Evolutionary conservation across 35 echinoderm and acorn worm genomes (phyloP), one percentile per base, ranked within the genome.

Genomic region (Eucidaris tribuloides): DNA sequence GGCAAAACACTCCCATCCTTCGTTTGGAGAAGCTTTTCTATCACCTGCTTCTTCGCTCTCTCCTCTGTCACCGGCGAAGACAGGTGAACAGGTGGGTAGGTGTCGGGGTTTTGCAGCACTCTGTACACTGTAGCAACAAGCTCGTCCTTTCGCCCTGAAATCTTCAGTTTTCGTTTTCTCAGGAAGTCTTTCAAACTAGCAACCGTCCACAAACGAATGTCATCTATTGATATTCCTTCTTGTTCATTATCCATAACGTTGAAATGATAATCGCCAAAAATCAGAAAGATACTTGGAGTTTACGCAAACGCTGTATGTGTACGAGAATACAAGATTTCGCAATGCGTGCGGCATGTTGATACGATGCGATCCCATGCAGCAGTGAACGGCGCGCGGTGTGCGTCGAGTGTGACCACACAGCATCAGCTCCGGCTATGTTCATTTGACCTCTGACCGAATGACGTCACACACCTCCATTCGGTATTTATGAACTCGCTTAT

Each of bases 151-250:
- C 55, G 71, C 1, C 85, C 55, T 17, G 85, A 80, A 40, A 79
- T 39, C 42, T 79, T 86, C 9, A 86, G 46, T 14, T 59, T 42
- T 58, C 71, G 20, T 7, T 55, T 86, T 23, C 39, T 3, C 19
- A 80, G 57, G 39, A 87, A 80, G 34, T 60, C 72, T 42, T 87
- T 80, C 45, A 87, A 43, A 23, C 33, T 25, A 44, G 45, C 1
- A 27, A 80, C 85, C 45, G 79, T 87, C 85, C 85, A 87, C 5
- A 87, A 43, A n/a, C 55, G 79, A 18, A 80, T 87, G 1, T 87
- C 77, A 39, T 89, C 79, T 23, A 40, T 89, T 2, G 42, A 71
- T 82, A 81, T 18, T 45, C 34, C 59, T 23, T 77, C 2, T 20
- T 49, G 4, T 3, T 80, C 45, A 58, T 54, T 17, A 72, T 5